Evolutionary conservation across 1,140 invertebrate species (phyloP).

Genomic region (Aleiodes sp.): DNA sequence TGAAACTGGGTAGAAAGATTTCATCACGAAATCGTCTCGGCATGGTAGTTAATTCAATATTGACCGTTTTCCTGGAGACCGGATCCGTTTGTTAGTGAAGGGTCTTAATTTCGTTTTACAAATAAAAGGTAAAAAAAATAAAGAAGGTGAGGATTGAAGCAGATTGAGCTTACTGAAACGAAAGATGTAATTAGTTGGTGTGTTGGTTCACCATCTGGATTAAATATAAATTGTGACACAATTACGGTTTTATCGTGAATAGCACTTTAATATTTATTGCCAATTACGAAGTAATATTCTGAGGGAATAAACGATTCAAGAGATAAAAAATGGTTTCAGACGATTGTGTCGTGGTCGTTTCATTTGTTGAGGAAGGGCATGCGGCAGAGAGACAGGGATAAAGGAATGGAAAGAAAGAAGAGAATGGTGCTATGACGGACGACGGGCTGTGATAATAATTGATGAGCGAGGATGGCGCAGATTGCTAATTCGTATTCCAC

Average conservation of each 20-base stretch:
- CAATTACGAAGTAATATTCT: too few species aligned
- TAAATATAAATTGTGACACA: not conserved
- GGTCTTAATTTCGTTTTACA: constrained; percentile 3
- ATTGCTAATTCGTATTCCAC: constrained; percentile 37
- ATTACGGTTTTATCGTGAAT: not conserved
- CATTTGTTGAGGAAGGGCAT: too few species aligned
- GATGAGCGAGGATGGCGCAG: constrained; percentile 30
- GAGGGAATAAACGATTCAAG: not conserved
- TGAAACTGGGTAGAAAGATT: not conserved
- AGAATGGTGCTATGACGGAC: not conserved
- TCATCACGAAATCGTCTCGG: not conserved
- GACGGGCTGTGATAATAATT: constrained; percentile 26
- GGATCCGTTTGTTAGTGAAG: not conserved
- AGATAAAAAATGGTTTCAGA: not conserved
- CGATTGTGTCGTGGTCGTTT: not conserved
- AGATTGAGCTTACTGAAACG: not conserved
- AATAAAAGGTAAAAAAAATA: not conserved
- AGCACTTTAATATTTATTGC: too few species aligned
- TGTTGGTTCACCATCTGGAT: not conserved
- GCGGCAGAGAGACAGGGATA: too few species aligned
- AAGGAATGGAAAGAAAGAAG: not conserved
- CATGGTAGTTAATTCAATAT: constrained; percentile 20
- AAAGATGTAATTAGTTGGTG: not conserved
- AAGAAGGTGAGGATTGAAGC: too few species aligned
- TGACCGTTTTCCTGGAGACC: not conserved